Conservation (phyloP, 2,113 vertebrate species). For the Lagenorhynchus albirostris region DNA sequence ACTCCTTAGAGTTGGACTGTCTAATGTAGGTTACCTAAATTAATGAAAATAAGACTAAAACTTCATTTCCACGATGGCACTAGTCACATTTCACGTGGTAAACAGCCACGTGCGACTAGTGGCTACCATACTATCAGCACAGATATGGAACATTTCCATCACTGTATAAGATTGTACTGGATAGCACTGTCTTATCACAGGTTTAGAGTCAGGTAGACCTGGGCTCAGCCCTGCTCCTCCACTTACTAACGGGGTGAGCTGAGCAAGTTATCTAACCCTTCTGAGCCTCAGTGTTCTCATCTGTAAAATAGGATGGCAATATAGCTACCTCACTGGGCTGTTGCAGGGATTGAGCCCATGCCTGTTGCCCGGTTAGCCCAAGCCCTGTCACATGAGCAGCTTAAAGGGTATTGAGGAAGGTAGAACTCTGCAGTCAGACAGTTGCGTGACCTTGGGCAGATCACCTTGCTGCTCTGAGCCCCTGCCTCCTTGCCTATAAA, state of each 20-base stretch:
- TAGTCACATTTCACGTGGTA: not conserved
- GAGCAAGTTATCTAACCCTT: not conserved
- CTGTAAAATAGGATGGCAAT: not conserved
- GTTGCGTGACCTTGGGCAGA: not conserved
- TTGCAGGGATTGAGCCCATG: not conserved
- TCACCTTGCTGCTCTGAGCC: not conserved
- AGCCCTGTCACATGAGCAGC: not conserved
- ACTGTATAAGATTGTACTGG: accelerated
- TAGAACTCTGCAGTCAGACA: not conserved
- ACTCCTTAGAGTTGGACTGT: not conserved
- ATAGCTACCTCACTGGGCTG: not conserved
- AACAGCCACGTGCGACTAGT: not conserved
- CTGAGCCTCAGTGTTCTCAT: not conserved
- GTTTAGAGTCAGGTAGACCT: not conserved
- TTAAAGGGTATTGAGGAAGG: not conserved
- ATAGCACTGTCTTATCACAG: not conserved
- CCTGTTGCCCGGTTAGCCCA: not conserved
- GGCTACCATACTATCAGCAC: not conserved
- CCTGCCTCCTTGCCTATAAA: not conserved
- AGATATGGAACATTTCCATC: not conserved
- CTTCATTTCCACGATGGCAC: not conserved
- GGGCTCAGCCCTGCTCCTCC: not conserved
- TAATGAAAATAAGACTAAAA: not conserved
- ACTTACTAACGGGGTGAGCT: no score
- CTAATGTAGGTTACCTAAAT: not conserved